phyloP scores from a whole-genome alignment of 2,888 invertebrate species.

The Melitaea athalia region DNA sequence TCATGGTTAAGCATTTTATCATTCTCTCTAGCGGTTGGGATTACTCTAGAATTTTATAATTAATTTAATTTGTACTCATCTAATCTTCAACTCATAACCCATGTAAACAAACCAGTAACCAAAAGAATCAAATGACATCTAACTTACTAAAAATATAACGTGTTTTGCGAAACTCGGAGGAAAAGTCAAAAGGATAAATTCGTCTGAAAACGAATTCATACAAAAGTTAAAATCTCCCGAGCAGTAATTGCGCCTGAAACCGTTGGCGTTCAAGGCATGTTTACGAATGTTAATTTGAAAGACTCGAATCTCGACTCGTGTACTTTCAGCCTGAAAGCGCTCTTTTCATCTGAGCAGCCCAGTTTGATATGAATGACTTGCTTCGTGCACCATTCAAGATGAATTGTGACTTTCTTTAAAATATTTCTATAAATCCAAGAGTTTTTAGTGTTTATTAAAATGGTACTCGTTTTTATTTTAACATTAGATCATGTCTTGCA shows the following conservation, averaged over 20 bases:
- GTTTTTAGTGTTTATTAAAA: not conserved
- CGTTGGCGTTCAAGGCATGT: not conserved
- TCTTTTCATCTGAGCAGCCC: constrained; percentile 19
- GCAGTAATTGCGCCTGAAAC: not conserved
- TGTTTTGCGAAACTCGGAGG: too few species aligned
- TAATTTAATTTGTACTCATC: too few species aligned
- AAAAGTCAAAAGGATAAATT: too few species aligned
- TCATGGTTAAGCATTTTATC: too few species aligned
- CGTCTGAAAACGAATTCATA: too few species aligned
- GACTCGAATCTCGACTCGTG: constrained; percentile 12
- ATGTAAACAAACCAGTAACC: too few species aligned
- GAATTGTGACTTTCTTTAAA: constrained; percentile 10
- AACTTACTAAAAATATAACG: too few species aligned
- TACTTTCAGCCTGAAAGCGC: constrained; percentile 20
- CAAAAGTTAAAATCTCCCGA: too few species aligned
- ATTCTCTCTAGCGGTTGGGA: too few species aligned
- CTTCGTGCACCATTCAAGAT: constrained; percentile 14
- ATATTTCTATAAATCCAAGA: not conserved
- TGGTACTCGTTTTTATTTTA: not conserved
- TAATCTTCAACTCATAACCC: too few species aligned
- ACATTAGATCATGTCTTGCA: not conserved
- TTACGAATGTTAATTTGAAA: constrained; percentile 19
- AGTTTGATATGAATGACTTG: constrained; percentile 25
- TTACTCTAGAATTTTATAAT: too few species aligned
- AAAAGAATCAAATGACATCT: too few species aligned